Base-by-base conservation (phyloP, 2,113 vertebrate genomes). In the Podarcis raffonei region DNA sequence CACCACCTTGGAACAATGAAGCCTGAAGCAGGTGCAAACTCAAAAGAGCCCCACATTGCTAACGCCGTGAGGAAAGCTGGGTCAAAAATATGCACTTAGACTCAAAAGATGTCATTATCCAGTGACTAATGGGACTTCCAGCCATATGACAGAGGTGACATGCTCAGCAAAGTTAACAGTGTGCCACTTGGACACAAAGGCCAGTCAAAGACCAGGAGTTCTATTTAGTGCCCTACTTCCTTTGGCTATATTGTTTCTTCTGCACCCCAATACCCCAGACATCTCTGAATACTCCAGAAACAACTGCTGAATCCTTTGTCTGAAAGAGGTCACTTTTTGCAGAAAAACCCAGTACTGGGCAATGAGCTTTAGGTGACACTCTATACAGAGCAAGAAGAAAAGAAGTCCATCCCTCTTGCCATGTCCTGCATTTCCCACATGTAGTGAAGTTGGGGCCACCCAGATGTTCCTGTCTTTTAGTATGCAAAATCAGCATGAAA, bases 11-110 rank as follows among this genome's bases (percentile, higher is more conserved):
- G 59, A 87, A 89, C 81, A 89, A 78, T 69, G 42, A 84, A 35
- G 62, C 39, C 71, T 48, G 57, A 62, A 84, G 18, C 39, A 89
- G 75, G 81, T 77, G 86, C 82, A 89, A 78, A 37, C 23, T 78
- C 62, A 69, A 78, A 68, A 27, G 30, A 8, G 18, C 32, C 15
- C 9, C 59, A 75, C 27, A 79, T 2, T 68, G 11, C 37, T 53
- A 71, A 35, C 9, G 20, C 18, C 69, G 25, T 65, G 62, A 65
- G 32, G 59, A 77, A 83, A 65, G 15, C 30, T 69, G 23, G 30
- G 32, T n/a, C 62, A 89, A 22, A 68, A 20, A 84, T 27, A 88
- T 77, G n/a, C 22, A 53, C 15, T 48, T 65, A 20, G 30, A 20
- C 7, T 65, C 11, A 65, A 76, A 57, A 25, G 27, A 42, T 42